These are phyloP conservation scores for Caenorhabditis drosophilae DNA, from an alignment of 2,888 invertebrate genomes.

Conservation along the genomic window DNA sequence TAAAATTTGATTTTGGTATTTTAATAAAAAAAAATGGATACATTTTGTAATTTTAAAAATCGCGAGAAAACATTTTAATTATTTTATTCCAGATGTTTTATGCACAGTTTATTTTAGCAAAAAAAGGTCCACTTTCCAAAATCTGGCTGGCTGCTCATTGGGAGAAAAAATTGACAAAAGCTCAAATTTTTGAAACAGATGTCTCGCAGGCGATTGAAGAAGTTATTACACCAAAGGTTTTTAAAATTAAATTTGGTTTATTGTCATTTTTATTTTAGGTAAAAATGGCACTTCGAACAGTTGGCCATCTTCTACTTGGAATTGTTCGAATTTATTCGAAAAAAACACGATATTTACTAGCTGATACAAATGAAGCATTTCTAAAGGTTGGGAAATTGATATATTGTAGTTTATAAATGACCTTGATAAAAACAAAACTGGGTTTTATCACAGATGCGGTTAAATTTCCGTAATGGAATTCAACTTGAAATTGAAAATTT, in stretches of 20 bases:
- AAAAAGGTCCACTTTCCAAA: slow-evolving; percentile 91
- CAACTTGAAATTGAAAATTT: slow-evolving; percentile 18
- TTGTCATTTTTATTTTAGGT: slow-evolving; percentile 74
- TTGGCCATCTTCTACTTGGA: slow-evolving; percentile 92
- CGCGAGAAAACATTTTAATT: background rate
- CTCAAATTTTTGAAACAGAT: slow-evolving; percentile 98
- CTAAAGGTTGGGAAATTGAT: slow-evolving; percentile 81
- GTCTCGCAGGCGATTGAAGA: slow-evolving; percentile 98
- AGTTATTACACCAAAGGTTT: slow-evolving; percentile 92
- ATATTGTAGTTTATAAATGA: too few relatives aligned
- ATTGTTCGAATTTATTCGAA: slow-evolving; percentile 98
- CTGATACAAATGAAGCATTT: slow-evolving; percentile 99
- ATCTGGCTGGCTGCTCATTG: slow-evolving; percentile 99
- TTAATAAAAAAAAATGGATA: background rate
- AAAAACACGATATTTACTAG: slow-evolving; percentile 94
- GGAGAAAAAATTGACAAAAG: slow-evolving; percentile 98
- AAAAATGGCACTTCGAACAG: slow-evolving; percentile 96
- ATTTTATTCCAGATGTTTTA: slow-evolving; percentile 41
- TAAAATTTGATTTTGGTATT: background rate
- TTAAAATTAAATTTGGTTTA: background rate
- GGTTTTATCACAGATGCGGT: slow-evolving; percentile 17
- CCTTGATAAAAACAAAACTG: background rate
- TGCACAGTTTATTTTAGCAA: slow-evolving; percentile 36
- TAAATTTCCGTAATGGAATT: slow-evolving; percentile 33
- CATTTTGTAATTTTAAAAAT: background rate